These are phyloP conservation scores for Antheraea pernyi DNA, from an alignment of 1,140 invertebrate genomes.

Conservation along the genomic window DNA sequence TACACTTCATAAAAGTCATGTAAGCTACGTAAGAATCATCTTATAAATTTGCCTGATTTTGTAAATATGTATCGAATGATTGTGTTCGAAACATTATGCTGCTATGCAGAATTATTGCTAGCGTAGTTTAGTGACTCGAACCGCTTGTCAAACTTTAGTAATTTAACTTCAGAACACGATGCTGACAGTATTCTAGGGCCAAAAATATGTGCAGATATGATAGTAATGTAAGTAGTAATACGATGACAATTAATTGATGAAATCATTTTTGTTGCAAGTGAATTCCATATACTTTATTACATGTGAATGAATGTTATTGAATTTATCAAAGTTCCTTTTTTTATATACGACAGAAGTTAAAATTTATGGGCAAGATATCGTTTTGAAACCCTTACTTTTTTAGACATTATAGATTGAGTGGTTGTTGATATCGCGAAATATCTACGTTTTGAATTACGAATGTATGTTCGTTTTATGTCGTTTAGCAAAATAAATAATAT, in stretches of 20 bases:
- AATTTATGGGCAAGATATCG: no score
- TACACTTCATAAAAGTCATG: no score
- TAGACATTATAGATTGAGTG: no score
- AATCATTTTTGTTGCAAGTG: neutral
- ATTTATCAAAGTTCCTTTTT: no score
- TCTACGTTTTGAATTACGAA: no score
- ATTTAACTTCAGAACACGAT: slow-evolving; percentile 77
- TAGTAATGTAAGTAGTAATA: neutral
- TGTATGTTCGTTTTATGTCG: no score
- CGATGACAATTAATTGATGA: neutral
- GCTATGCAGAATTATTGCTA: slow-evolving; percentile 69
- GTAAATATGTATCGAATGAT: slow-evolving; percentile 40
- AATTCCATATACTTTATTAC: neutral
- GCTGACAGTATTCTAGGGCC: slow-evolving; percentile 56
- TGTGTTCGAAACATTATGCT: slow-evolving; percentile 47
- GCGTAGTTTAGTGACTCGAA: slow-evolving; percentile 64
- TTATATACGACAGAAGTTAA: no score
- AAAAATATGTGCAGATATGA: slow-evolving; percentile 38
- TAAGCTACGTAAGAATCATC: no score
- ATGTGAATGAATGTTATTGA: neutral
- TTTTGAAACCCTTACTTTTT: no score
- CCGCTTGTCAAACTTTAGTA: slow-evolving; percentile 76
- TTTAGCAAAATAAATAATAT: no score
- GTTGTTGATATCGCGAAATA: no score
- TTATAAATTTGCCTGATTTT: neutral